Percentiles rank a stretch among this genome's conserved stretches.
phyloP scores from a whole-genome alignment of 1,140 invertebrate genomes.

The Drosophila cardini region DNA sequence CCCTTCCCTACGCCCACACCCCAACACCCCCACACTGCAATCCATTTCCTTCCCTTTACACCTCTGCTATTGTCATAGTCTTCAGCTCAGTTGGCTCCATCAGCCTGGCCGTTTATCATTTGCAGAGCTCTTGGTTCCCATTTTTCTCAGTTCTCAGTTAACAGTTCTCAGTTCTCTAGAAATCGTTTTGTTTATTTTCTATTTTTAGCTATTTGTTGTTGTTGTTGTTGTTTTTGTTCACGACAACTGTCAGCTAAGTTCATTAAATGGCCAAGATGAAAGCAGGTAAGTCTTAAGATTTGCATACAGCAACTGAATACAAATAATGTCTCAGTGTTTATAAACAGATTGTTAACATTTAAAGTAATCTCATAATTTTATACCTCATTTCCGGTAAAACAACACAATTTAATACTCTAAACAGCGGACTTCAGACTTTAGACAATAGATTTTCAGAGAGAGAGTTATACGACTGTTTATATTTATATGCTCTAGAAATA shows the following conservation, averaged over 20 bases:
- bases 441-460: not conserved
- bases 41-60: not conserved
- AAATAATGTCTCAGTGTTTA: slow-evolving; percentile 13
- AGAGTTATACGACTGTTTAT: not conserved
- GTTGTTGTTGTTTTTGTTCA: slow-evolving; percentile 6
- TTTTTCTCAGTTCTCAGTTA: slow-evolving; percentile 33
- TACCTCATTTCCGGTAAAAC: slow-evolving; percentile 20
- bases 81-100: slow-evolving; percentile 66
- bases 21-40: not conserved
- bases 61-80: slow-evolving; percentile 23
- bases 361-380: slow-evolving; percentile 22
- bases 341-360: slow-evolving; percentile 30
- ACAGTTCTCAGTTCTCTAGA: slow-evolving; percentile 7
- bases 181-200: slow-evolving; percentile 5
- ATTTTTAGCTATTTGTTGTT: slow-evolving; percentile 5
- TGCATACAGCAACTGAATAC: slow-evolving; percentile 13
- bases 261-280: slow-evolving; percentile 58
- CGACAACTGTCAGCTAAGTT: slow-evolving; percentile 56
- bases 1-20: not conserved
- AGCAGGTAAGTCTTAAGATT: slow-evolving; percentile 35
- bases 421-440: not conserved
- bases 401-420: not conserved
- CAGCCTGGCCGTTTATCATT: slow-evolving; percentile 71
- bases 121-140: slow-evolving; percentile 44
- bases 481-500: not conserved